These are phyloP conservation scores for Perca fluviatilis DNA, from an alignment of 2,113 vertebrate genomes.

Conservation along the genomic window DNA sequence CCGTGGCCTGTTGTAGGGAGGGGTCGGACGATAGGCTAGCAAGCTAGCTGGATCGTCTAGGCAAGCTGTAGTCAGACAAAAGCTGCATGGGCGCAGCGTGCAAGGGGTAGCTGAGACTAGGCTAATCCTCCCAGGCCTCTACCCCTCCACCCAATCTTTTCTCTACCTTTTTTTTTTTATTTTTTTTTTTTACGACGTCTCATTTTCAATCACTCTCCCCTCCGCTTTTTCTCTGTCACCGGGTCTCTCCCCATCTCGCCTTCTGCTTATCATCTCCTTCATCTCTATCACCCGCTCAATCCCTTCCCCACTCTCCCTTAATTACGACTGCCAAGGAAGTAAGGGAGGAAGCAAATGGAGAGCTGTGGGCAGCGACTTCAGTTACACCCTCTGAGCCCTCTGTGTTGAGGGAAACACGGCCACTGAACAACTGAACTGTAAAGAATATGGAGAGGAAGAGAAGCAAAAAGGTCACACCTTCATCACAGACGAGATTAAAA, in stretches of 20 bases:
- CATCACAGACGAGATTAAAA: slow-evolving; percentile 48
- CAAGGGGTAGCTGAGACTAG: slow-evolving; percentile 45
- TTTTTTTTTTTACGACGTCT: slow-evolving; percentile 25
- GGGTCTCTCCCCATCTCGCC: not conserved
- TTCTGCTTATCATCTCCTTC: slow-evolving; percentile 37
- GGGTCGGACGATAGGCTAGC: slow-evolving; percentile 43
- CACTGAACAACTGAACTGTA: slow-evolving; percentile 63
- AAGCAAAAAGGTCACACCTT: slow-evolving; percentile 59
- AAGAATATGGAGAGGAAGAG: slow-evolving; percentile 53
- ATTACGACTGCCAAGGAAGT: slow-evolving; percentile 35
- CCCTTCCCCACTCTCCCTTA: slow-evolving; percentile 15
- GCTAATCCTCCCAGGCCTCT: slow-evolving; percentile 51
- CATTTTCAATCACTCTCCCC: slow-evolving; percentile 28
- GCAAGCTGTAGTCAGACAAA: slow-evolving; percentile 79
- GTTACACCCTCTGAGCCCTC: slow-evolving; percentile 69
- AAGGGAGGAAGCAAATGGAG: slow-evolving; percentile 35
- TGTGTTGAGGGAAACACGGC: slow-evolving; percentile 58
- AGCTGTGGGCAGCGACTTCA: slow-evolving; percentile 32
- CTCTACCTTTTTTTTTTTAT: not conserved
- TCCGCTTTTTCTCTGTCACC: slow-evolving; percentile 21
- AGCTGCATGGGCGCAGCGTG: slow-evolving; percentile 68
- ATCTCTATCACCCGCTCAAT: slow-evolving; percentile 47
- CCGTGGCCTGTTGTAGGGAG: slow-evolving; percentile 38
- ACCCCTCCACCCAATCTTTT: slow-evolving; percentile 19
- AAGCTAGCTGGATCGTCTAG: slow-evolving; percentile 70